These are phyloP conservation scores for Drosophila bifasciata DNA, from an alignment of 1,140 invertebrate species.

Conservation along the genomic window DNA sequence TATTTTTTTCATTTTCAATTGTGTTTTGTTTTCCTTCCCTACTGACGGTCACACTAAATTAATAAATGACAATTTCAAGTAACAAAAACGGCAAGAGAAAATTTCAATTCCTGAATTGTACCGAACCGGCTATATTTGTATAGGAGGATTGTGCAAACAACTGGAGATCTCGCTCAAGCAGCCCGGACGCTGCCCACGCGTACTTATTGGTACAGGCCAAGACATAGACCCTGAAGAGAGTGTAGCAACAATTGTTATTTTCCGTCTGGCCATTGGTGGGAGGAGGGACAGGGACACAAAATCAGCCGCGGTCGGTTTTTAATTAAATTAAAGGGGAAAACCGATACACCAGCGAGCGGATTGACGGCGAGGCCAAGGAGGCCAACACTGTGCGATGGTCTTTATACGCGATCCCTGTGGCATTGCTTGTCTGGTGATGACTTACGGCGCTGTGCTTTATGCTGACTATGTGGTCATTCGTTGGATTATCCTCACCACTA, in stretches of 20 bases:
- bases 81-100: conserved; percentile 47
- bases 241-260: conserved; percentile 68
- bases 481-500: conserved; percentile 93
- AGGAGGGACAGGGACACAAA: conserved; percentile 22
- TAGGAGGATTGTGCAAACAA: conserved; percentile 11
- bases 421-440: conserved; percentile 93
- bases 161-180: conserved; percentile 8
- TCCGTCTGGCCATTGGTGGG: conserved; percentile 27
- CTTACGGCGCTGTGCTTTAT: conserved; percentile 93
- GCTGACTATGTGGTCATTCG: conserved; percentile 95
- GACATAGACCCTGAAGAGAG: conserved; percentile 17
- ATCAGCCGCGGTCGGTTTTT: conserved; percentile 65
- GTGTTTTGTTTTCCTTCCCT: not conserved
- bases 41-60: conserved; percentile 59
- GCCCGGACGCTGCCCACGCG: no score
- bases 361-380: not conserved
- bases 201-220: not conserved
- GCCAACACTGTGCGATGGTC: conserved; percentile 56
- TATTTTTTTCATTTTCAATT: not conserved
- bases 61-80: conserved; percentile 61
- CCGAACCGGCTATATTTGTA: conserved; percentile 4
- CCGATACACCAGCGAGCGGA: conserved; percentile 7
- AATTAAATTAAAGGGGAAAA: conserved; percentile 67
- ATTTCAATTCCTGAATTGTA: conserved; percentile 23
- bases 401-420: conserved; percentile 94